These are phyloP conservation scores for Trichechus manatus DNA, from an alignment of 2,113 vertebrate species.

Conservation along the genomic window DNA sequence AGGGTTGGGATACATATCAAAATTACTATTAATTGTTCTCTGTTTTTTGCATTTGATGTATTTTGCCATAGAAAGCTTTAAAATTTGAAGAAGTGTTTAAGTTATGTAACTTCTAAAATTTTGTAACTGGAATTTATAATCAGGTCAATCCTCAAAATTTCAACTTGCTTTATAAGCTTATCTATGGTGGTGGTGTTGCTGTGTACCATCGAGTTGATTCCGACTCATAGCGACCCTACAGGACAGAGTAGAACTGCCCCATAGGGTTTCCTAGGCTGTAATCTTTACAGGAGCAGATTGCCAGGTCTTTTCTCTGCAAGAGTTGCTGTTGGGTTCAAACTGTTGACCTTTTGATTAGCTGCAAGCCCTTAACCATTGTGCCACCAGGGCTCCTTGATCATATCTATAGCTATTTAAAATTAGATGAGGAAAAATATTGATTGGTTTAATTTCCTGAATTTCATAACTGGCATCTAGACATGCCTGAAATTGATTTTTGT, in stretches of 20 bases:
- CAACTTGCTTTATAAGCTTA: not conserved
- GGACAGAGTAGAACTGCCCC: too few relatives aligned
- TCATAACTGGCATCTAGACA: not conserved
- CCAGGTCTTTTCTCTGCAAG: too few relatives aligned
- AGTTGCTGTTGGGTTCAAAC: too few relatives aligned
- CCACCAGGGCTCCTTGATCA: too few relatives aligned
- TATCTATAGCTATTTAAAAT: not conserved
- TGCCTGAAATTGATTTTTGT: not conserved
- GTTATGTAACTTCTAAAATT: not conserved
- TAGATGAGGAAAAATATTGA: not conserved
- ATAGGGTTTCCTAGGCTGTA: too few relatives aligned
- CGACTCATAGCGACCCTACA: not conserved
- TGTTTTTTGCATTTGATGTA: constrained; percentile 2
- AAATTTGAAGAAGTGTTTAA: not conserved
- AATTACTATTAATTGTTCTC: not conserved
- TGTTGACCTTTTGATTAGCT: not conserved
- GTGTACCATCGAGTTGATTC: not conserved
- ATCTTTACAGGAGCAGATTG: too few relatives aligned
- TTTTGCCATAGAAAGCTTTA: not conserved
- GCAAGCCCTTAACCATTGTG: too few relatives aligned
- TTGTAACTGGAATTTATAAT: not conserved
- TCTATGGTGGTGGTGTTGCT: too few relatives aligned
- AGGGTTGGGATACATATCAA: not conserved
- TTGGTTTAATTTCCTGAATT: not conserved
- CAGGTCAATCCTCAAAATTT: not conserved